Percentiles rank a stretch among this genome's conserved stretches.
Conservation (phyloP, 2,797 vertebrate species). For the Myotis planiceps region DNA sequence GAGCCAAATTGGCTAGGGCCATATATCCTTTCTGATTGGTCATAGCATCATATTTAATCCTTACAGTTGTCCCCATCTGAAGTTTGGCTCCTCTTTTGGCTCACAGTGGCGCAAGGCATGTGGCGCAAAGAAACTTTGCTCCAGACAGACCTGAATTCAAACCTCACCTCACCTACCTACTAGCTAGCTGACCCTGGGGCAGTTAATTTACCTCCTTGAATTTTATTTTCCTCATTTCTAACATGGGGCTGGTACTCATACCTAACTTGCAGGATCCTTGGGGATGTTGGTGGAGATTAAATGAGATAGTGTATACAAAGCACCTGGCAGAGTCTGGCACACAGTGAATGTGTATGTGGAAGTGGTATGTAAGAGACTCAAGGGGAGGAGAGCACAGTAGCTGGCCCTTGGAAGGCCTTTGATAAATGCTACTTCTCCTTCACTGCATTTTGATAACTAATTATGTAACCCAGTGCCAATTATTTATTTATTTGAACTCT, state of each 20-base stretch:
- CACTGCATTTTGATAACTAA: not conserved
- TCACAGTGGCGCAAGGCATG: not conserved
- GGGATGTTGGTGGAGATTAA: not conserved
- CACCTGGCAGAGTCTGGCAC: not conserved
- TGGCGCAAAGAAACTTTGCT: not conserved
- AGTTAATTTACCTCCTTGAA: not conserved
- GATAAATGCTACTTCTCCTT: slow-evolving; percentile 13
- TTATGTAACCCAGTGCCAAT: not conserved
- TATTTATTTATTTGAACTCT: not conserved
- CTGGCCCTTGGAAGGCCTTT: not conserved
- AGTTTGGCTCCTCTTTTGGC: not conserved
- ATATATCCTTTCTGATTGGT: no score
- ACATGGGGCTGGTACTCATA: not conserved
- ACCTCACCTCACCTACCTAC: not conserved
- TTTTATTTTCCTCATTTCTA: not conserved
- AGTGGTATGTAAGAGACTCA: not conserved
- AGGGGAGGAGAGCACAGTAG: not conserved
- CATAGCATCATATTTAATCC: not conserved
- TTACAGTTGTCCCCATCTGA: not conserved
- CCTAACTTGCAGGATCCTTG: not conserved
- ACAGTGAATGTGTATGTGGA: not conserved
- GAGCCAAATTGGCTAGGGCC: no score
- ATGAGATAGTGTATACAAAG: not conserved
- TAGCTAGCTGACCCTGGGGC: not conserved
- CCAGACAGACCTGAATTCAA: not conserved